These are phyloP conservation scores for Drosophila picticornis DNA, from an alignment of 2,888 invertebrate species.

Conservation along the genomic window DNA sequence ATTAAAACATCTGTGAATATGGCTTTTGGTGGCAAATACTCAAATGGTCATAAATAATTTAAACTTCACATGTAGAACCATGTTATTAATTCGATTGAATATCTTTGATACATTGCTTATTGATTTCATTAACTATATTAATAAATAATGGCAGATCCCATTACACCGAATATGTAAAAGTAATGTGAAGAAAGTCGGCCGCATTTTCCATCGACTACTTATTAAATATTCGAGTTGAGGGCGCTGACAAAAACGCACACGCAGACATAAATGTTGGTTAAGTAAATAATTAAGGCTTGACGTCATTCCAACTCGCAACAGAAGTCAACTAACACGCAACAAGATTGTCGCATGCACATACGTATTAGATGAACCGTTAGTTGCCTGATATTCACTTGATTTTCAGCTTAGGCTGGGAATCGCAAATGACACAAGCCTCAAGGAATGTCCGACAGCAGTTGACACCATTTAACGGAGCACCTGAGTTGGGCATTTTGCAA, in stretches of 20 bases:
- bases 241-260: constrained; percentile 8
- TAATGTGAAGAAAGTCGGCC: not conserved
- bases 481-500: constrained; percentile 35
- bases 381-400: constrained; percentile 6
- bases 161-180: constrained; percentile 24
- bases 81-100: not conserved
- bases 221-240: constrained; percentile 28
- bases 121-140: not conserved
- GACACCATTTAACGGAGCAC: constrained; percentile 7
- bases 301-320: constrained; percentile 54
- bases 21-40: not conserved
- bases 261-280: constrained; percentile 19
- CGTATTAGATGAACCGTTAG: not conserved
- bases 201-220: constrained; percentile 2
- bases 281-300: constrained; percentile 64
- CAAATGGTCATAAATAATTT: not conserved
- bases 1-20: not conserved
- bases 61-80: not conserved
- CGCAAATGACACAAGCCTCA: constrained; percentile 14
- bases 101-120: not conserved
- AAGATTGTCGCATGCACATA: constrained; percentile 4
- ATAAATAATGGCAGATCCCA: not conserved
- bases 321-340: constrained; percentile 37
- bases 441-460: constrained; percentile 14
- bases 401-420: not conserved